Conservation (phyloP, 2,797 vertebrate genomes). For the Anolis apletophallus region DNA sequence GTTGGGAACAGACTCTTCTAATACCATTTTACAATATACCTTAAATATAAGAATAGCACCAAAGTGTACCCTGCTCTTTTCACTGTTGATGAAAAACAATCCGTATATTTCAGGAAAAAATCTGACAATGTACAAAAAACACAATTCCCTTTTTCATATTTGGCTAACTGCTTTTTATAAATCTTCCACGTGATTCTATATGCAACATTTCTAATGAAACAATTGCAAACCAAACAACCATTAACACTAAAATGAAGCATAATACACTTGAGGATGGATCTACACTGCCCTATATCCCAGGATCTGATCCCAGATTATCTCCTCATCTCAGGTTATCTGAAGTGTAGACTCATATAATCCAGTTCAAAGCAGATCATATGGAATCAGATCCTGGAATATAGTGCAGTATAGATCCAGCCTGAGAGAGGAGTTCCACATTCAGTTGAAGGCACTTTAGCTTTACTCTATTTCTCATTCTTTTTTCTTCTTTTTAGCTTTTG, state of each 20-base stretch:
- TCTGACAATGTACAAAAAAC: not conserved
- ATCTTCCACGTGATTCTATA: not conserved
- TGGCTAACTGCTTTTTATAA: conserved; percentile 8
- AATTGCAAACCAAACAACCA: not conserved
- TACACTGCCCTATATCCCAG: too few relatives aligned
- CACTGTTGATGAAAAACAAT: not conserved
- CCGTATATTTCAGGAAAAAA: not conserved
- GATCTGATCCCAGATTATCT: too few relatives aligned
- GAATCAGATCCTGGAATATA: too few relatives aligned
- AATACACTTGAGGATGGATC: not conserved
- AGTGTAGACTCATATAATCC: too few relatives aligned
- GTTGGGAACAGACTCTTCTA: not conserved
- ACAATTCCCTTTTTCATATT: not conserved
- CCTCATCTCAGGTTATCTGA: too few relatives aligned
- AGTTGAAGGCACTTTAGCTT: conserved; percentile 38
- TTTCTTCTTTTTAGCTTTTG: conserved; percentile 74
- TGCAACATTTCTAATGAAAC: not conserved
- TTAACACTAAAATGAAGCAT: not conserved
- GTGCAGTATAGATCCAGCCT: too few relatives aligned
- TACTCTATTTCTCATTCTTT: conserved; percentile 30
- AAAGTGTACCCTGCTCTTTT: too few relatives aligned
- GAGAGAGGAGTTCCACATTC: not conserved
- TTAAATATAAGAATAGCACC: not conserved
- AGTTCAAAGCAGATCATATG: too few relatives aligned
- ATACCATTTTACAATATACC: not conserved